Evolutionary conservation across 1,140 invertebrate species (phyloP).

Genomic region (Aphelenchoides besseyi): DNA sequence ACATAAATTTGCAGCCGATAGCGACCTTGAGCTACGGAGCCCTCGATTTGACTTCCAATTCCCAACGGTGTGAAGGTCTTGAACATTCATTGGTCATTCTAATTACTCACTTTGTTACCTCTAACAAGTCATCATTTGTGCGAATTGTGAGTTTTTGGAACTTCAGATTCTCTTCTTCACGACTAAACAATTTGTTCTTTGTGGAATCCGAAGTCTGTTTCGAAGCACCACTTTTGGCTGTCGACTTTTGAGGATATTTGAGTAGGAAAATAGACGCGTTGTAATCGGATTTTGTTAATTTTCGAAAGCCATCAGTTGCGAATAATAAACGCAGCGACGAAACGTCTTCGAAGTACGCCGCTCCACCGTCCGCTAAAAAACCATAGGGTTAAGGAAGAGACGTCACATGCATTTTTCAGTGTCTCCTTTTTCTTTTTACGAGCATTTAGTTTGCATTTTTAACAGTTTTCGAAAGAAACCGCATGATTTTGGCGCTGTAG

Average conservation of each 20-base stretch:
- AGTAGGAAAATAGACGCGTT: neutral
- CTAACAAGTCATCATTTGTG: neutral
- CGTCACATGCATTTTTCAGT: no score
- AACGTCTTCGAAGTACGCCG: conserved; percentile 8
- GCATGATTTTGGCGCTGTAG: neutral
- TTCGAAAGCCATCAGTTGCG: neutral
- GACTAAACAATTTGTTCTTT: neutral
- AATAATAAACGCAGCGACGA: neutral
- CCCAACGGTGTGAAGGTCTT: conserved; percentile 8
- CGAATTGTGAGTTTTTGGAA: neutral
- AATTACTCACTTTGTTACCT: neutral
- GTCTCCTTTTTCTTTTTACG: no score
- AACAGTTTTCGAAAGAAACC: no score
- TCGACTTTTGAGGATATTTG: neutral
- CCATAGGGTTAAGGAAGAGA: neutral
- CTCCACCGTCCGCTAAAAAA: conserved; percentile 13
- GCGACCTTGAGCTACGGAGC: neutral
- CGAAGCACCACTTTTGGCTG: neutral
- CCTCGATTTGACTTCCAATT: conserved; percentile 3
- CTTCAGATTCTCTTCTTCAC: neutral
- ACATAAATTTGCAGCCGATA: conserved; percentile 15
- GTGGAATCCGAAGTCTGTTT: neutral
- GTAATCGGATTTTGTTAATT: neutral
- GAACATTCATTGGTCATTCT: neutral
- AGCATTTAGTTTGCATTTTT: no score